Base-by-base conservation (phyloP, 2,888 invertebrate species). In the Doris montereyensis region DNA sequence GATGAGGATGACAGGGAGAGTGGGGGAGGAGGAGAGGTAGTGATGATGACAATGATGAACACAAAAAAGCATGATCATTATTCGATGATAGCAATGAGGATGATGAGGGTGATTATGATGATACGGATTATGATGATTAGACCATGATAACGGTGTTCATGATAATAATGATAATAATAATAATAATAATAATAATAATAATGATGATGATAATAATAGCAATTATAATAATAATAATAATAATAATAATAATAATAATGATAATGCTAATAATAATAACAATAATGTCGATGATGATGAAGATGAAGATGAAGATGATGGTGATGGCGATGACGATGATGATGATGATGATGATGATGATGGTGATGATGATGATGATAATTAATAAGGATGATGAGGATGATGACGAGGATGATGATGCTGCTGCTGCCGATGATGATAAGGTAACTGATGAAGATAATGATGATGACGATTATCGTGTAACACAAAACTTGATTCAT, bases 261-360 rank as follows among this genome's bases (percentile, higher is more conserved):
- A 71, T 34, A 35, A 71, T 34, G 71, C 30, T 34, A 35, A 71
- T 34, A 35, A 34, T 34, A 35, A 71, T 34, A 35, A 71, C n/a
- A 35, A 71, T 71, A 35, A 71, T 71, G 35, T 26, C n/a, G 35
- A 71, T 71, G 71, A 71, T 71, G 71, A 71, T 71, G 71, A 71
- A 13, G 71, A 71, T 71, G 71, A 71, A 34, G 71, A 71, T 71
- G 71, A 71, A 34, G 71, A 71, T 71, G 71, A 71, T 71, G 71
- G 35, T 71, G 71, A 71, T 71, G 71, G 35, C 35, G 71, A 34
- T 71, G 71, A 71, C 35, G 71, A 71, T 71, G 71, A 71, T 71
- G 71, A 71, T 71, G 35, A 71, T 34, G 35, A 71, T 71, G 71
- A 71, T 71, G 71, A 71, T 71, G 71, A 71, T 71, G 71, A 71